Base-by-base conservation (phyloP, 2,888 invertebrate genomes). In the Helicoverpa assulta region DNA sequence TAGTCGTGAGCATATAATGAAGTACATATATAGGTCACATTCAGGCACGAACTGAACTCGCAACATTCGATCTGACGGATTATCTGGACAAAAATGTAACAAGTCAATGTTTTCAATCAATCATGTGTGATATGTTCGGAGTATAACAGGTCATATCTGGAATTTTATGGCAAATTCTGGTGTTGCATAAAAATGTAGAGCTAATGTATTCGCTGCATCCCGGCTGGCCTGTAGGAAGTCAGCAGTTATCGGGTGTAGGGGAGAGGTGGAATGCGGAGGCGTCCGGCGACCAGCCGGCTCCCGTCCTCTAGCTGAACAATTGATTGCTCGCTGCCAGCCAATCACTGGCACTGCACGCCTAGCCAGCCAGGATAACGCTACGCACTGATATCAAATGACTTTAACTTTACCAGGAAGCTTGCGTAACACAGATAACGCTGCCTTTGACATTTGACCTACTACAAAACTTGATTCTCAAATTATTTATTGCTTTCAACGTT, bases 241-340 rank as follows among this genome's bases (percentile, higher is more conserved):
- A 85, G 81, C 86, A 88, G 90, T 92, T 92, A 90, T 63, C 56
- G 87, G 88, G 85, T 81, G 86, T 79, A 72, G 77, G 78, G 78
- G 78, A 76, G 77, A 80, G 63, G 81, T 81, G 92, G 92, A 91
- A 92, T 92, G 92, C 91, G 90, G 88, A 89, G 90, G 86, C 89
- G 88, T 88, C 89, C 89, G 87, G 81, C 75, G 62, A 68, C 69
- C 81, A 79, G 80, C 80, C 75, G 76, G 26, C 54, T 67, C 74
- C 67, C 64, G 76, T 59, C 74, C 73, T 70, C 80, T 70, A 70
- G 63, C 76, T 51, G 64, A 83, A 82, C 82, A 84, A 84, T 86
- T 86, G 85, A 76, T 79, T 80, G 83, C 80, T 74, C 80, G 61
- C 70, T 67, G 60, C 64, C 73, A 76, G 73, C 68, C 76, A 72